A percentile compares a stretch with the other conserved stretches of the same genome.
Conservation (phyloP, 2,113 vertebrate species). For the Sphyrna mokarran region DNA sequence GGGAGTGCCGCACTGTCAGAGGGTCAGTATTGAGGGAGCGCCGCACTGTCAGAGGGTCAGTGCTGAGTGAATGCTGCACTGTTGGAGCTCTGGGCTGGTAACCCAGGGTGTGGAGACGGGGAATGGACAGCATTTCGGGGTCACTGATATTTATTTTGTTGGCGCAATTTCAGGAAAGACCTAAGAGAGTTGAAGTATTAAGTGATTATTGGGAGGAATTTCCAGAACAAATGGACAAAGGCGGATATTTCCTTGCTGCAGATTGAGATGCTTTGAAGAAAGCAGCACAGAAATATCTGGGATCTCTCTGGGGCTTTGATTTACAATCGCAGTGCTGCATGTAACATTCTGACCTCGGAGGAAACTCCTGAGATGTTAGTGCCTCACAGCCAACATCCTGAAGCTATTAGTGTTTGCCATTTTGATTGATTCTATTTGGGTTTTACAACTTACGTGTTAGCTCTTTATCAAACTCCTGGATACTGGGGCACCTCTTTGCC, state of each 20-base stretch:
- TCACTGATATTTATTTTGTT: not conserved
- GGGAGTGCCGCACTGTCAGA: no score
- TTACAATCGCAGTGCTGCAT: not conserved
- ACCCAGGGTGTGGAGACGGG: no score
- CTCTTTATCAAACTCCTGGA: not conserved
- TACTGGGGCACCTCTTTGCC: not conserved
- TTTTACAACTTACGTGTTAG: not conserved
- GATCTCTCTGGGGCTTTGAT: not conserved
- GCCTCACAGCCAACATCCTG: not conserved
- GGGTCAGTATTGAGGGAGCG: no score
- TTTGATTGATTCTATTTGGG: not conserved
- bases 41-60: no score
- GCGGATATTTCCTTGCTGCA: not conserved
- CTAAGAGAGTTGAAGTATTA: not conserved
- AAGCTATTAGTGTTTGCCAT: not conserved
- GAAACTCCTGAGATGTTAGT: not conserved
- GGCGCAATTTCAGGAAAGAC: not conserved
- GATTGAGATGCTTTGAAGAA: not conserved
- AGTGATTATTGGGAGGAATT: not conserved
- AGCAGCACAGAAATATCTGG: not conserved
- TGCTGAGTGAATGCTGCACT: no score
- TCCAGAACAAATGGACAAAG: not conserved
- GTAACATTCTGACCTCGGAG: not conserved
- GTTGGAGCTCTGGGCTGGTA: no score
- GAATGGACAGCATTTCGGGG: not conserved